A percentile compares a stretch with the other conserved stretches of the same genome.
phyloP scores from a whole-genome alignment of 2,113 vertebrate species.

The Mustela lutreola region DNA sequence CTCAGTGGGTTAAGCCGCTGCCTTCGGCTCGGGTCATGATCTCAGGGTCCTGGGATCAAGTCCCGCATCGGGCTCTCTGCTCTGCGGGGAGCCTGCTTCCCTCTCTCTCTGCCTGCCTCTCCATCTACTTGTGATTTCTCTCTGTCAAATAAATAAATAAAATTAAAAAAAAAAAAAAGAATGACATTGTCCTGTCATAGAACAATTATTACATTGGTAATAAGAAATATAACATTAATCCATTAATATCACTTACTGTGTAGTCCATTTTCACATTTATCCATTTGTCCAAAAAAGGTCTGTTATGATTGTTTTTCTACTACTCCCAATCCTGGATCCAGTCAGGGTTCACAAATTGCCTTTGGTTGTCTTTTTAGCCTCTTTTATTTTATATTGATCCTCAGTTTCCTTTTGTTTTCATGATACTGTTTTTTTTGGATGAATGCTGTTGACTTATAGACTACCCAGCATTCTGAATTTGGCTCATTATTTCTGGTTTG shows the following conservation, averaged over 20 bases:
- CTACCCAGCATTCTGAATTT: neutral
- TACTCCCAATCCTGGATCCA: neutral
- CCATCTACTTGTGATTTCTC: too few relatives aligned
- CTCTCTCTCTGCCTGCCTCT: too few relatives aligned
- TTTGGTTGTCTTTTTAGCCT: neutral
- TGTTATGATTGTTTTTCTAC: neutral
- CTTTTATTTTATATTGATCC: neutral
- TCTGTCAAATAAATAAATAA: too few relatives aligned
- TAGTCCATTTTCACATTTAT: neutral
- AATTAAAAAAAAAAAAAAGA: neutral
- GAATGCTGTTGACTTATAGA: neutral
- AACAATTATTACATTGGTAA: neutral
- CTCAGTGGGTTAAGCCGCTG: too few relatives aligned
- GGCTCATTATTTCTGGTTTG: neutral
- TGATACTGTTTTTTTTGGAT: neutral
- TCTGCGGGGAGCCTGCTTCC: too few relatives aligned
- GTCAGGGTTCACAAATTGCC: neutral
- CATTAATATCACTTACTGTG: neutral
- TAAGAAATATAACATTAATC: conserved; percentile 27
- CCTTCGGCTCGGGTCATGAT: too few relatives aligned
- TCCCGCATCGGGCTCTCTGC: too few relatives aligned
- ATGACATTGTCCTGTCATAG: conserved; percentile 1
- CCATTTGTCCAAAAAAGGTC: neutral
- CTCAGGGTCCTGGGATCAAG: too few relatives aligned
- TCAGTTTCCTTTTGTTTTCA: neutral